Base-by-base conservation (phyloP, 2,888 invertebrate species). In the Phlogophora meticulosa region DNA sequence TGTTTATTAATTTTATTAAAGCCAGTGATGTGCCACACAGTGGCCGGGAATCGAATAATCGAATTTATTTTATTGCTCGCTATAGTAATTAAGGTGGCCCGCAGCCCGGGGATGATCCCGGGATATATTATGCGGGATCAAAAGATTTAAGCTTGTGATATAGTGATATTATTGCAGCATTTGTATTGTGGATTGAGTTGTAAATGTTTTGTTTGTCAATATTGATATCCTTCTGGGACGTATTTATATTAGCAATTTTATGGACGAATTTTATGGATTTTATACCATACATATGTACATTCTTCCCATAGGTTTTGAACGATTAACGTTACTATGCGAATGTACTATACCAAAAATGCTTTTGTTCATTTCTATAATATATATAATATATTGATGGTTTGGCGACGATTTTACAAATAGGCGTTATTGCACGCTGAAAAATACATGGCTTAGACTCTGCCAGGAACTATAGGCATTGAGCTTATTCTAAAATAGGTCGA, bases 41-140 rank as follows among this genome's bases (percentile, higher is more conserved):
- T 57, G 22, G 28, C 20, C 22, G 28, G 15, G 49, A 38, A 24
- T 60, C 34, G 42, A 48, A 60, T 69, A 32, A 70, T 78, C 79
- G 58, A 70, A 62, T 75, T 61, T 59, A 79, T 71, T 77, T 62
- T 66, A 71, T 71, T 75, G 38, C 46, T 63, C 62, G n/a, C 51
- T 69, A 58, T 48, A 17, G 58, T 58, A 70, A 78, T 78, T 78
- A 62, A 59, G 51, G 58, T 57, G 36, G 58, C 24, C 55, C 42
- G 32, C 55, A 42, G 43, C n/a, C 43, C 48, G 59, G 49, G 61
- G 70, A 58, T 70, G 66, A 79, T 79, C 66, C 40, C 66, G 61
- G 70, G 58, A 69, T 64, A 46, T 65, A 65, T 78, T 61, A 36
- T 52, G 42, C 9, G 53, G 65, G 65, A 62, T 66, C 38, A 75